phyloP scores from a whole-genome alignment of 2,888 invertebrate genomes.

The Lordiphosa fenestrarum region DNA sequence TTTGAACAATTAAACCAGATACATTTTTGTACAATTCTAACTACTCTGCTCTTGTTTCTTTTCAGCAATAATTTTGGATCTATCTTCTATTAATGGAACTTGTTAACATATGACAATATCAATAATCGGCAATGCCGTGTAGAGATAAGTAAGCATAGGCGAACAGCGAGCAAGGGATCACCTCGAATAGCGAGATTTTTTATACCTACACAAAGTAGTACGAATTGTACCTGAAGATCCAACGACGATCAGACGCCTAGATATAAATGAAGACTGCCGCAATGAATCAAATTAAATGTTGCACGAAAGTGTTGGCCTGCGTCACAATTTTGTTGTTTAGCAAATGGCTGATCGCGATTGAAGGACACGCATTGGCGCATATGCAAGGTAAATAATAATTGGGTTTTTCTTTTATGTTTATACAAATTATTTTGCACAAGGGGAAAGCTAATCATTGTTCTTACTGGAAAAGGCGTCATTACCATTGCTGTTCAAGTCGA shows the following conservation, averaged over 20 bases:
- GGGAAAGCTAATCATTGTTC: too few relatives aligned
- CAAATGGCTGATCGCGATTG: conserved; percentile 33
- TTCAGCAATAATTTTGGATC: too few relatives aligned
- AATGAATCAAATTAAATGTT: conserved; percentile 47
- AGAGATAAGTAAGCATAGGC: conserved; percentile 15
- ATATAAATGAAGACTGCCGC: conserved; percentile 52
- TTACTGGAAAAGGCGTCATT: too few relatives aligned
- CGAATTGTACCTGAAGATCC: conserved; percentile 52
- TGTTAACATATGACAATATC: conserved; percentile 44
- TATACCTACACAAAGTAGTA: conserved; percentile 25
- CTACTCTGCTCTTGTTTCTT: too few relatives aligned
- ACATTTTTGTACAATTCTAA: too few relatives aligned
- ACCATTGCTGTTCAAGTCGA: too few relatives aligned
- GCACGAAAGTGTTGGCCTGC: conserved; percentile 56
- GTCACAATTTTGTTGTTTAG: conserved; percentile 53
- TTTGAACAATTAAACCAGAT: too few relatives aligned
- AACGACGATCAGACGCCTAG: conserved; percentile 40
- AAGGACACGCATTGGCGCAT: conserved; percentile 44
- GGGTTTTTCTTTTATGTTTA: too few relatives aligned
- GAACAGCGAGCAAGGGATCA: conserved; percentile 47
- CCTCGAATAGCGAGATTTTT: conserved; percentile 54
- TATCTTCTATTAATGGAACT: too few relatives aligned
- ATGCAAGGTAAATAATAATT: conserved; percentile 65
- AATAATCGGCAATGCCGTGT: conserved; percentile 23
- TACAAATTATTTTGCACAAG: too few relatives aligned